These are phyloP conservation scores for Crossaster papposus DNA, from an alignment of 53 echinoderm and acorn worm genomes.

Conservation along the genomic window DNA sequence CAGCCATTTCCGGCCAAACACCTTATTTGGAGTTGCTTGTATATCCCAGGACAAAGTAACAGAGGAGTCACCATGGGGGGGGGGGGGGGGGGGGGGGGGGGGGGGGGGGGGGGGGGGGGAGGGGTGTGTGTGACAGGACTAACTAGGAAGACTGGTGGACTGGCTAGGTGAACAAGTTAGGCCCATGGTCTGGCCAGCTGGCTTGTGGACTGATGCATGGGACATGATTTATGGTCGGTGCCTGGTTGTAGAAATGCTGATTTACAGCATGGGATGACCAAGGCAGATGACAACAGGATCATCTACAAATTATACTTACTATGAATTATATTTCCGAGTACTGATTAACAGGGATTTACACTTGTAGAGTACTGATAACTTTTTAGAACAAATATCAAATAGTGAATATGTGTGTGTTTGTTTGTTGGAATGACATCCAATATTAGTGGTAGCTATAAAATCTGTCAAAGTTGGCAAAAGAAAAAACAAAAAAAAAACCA, in stretches of 20 bases:
- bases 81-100: background rate
- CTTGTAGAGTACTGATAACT: too few species aligned
- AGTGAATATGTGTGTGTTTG: too few species aligned
- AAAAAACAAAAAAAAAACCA: too few species aligned
- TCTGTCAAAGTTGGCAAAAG: too few species aligned
- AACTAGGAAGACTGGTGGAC: background rate
- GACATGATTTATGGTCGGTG: background rate
- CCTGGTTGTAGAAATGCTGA: background rate
- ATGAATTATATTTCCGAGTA: too few species aligned
- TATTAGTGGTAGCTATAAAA: too few species aligned
- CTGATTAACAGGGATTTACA: too few species aligned
- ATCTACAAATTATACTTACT: too few species aligned
- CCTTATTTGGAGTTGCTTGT: conserved; percentile 39
- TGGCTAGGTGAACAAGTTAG: background rate
- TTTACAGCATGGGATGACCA: too few species aligned
- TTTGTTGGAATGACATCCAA: too few species aligned
- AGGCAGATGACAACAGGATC: too few species aligned
- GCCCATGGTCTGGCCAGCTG: background rate
- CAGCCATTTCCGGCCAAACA: conserved; percentile 43
- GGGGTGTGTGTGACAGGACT: background rate
- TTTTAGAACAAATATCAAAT: too few species aligned
- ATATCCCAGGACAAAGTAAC: background rate
- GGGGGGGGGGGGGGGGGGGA: background rate
- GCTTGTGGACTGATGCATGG: background rate
- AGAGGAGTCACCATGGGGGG: background rate